phyloP scores from a whole-genome alignment of 1,140 invertebrate species.

The Proctacanthus coquilletti region DNA sequence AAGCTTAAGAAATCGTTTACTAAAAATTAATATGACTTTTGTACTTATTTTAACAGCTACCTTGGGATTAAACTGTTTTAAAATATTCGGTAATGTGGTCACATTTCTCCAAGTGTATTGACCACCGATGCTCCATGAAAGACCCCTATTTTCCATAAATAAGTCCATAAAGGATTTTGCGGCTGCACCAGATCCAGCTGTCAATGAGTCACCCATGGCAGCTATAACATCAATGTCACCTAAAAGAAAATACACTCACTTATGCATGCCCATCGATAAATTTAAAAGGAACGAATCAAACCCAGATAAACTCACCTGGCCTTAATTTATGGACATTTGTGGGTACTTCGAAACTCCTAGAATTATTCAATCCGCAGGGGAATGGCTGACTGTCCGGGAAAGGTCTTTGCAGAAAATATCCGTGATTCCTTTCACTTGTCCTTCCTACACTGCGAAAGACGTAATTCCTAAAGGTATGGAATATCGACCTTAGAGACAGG shows the following conservation, averaged over 20 bases:
- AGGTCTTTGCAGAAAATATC: slow-evolving; percentile 4
- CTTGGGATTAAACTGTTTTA: slow-evolving; percentile 40
- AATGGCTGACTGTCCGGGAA: slow-evolving; percentile 1
- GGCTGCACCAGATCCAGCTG: slow-evolving; percentile 37
- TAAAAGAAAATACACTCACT: too few relatives aligned
- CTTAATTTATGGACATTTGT: slow-evolving; percentile 37
- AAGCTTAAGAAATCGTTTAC: slow-evolving; percentile 21
- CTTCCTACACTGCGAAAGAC: slow-evolving; percentile 3
- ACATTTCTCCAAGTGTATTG: slow-evolving; percentile 35
- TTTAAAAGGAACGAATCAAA: neutral
- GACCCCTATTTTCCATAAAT: slow-evolving; percentile 30
- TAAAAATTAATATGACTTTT: neutral
- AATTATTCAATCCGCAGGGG: slow-evolving; percentile 1
- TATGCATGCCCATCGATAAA: neutral
- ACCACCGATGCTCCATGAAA: slow-evolving; percentile 35
- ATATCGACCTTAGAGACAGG: neutral
- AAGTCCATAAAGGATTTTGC: slow-evolving; percentile 23
- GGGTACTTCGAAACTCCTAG: slow-evolving; percentile 16
- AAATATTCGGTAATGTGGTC: slow-evolving; percentile 34
- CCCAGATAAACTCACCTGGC: too few relatives aligned
- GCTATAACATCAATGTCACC: slow-evolving; percentile 46
- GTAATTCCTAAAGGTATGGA: slow-evolving; percentile 5
- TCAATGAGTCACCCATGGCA: slow-evolving; percentile 47
- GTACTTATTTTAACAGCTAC: too few relatives aligned
- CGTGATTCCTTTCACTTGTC: slow-evolving; percentile 4